Conservation (phyloP, 1,140 invertebrate species). For the Leguminivora glycinivorella region DNA sequence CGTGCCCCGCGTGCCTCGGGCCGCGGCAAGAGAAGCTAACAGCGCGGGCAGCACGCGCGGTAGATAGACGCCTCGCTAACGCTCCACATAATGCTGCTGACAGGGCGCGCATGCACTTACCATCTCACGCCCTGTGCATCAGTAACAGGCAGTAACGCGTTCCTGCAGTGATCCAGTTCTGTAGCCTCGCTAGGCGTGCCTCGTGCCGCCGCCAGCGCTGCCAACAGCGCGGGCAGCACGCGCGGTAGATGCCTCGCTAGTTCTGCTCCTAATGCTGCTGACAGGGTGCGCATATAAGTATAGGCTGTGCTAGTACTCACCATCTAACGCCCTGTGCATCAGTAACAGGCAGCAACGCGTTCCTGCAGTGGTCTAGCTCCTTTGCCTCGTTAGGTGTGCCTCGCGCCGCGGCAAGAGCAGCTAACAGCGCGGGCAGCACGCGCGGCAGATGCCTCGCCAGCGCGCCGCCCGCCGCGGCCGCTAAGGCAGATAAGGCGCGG, state of each 20-base stretch:
- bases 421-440: conserved; percentile 94
- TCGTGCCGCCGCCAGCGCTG: conserved; percentile 86
- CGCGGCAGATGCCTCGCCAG: conserved; percentile 94
- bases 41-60: conserved; percentile 1
- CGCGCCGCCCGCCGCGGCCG: conserved; percentile 95
- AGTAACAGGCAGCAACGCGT: conserved; percentile 93
- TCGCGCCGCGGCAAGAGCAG: conserved; percentile 86
- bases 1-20: conserved; percentile 84
- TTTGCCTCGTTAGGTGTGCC: conserved; percentile 85
- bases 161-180: conserved; percentile 94
- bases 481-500: conserved; percentile 93
- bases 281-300: no score
- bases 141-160: conserved; percentile 87
- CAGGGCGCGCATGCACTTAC: no score
- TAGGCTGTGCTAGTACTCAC: no score
- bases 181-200: conserved; percentile 85
- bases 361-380: conserved; percentile 95
- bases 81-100: no score
- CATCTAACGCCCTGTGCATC: conserved; percentile 84
- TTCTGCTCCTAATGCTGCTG: no score
- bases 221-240: conserved; percentile 6
- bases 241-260: background rate
- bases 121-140: background rate
- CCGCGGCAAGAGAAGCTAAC: conserved; percentile 83
- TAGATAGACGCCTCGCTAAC: background rate